Evolutionary conservation across 2,888 invertebrate genomes (phyloP).

Genomic region (Nymphalis c-album): DNA sequence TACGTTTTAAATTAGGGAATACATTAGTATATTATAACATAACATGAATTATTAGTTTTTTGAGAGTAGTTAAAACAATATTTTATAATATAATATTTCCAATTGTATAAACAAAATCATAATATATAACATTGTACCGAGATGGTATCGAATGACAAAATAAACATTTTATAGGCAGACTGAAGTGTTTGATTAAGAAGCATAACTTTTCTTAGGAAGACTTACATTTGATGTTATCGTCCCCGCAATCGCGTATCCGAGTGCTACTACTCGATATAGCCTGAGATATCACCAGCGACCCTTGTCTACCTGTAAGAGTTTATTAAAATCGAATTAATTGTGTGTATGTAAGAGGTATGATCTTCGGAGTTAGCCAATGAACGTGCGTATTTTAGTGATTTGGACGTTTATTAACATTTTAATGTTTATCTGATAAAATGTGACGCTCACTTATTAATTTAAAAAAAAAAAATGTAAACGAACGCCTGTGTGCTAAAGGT

Average conservation of each 20-base stretch:
- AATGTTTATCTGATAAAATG: too few relatives aligned
- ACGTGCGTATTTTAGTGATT: too few relatives aligned
- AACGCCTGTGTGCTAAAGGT: too few relatives aligned
- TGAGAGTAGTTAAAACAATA: conserved; percentile 24
- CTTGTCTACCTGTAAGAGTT: conserved; percentile 28
- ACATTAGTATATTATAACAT: conserved; percentile 13
- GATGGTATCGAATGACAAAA: conserved; percentile 18
- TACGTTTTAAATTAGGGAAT: conserved; percentile 14
- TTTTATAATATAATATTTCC: conserved; percentile 17
- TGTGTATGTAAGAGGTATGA: too few relatives aligned
- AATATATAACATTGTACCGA: conserved; percentile 19
- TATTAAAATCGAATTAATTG: neutral
- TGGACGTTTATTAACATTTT: too few relatives aligned
- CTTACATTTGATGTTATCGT: conserved; percentile 38
- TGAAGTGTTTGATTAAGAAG: conserved; percentile 29
- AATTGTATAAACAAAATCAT: conserved; percentile 18
- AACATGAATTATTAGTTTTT: conserved; percentile 18
- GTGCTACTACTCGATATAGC: conserved; percentile 12
- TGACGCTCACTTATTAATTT: too few relatives aligned
- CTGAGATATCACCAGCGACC: conserved; percentile 28
- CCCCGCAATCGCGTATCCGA: conserved; percentile 25
- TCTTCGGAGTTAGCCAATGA: too few relatives aligned
- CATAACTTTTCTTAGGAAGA: conserved; percentile 39
- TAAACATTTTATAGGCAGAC: conserved; percentile 27
- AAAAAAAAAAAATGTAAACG: too few relatives aligned